Conservation (phyloP, 2,888 invertebrate species). For the Celastrina argiolus region DNA sequence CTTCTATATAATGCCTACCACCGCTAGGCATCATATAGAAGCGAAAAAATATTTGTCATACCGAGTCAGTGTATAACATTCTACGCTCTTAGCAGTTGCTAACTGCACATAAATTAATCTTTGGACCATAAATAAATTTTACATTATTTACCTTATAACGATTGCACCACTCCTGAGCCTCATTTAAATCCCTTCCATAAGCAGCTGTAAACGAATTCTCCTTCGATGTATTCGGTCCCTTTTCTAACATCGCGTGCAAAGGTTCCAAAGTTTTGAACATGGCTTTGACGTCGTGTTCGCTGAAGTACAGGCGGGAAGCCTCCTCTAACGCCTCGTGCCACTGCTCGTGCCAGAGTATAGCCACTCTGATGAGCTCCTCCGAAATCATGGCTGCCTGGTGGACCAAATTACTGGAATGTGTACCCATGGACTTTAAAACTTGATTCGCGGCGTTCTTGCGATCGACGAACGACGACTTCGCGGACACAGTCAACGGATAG, state of each 20-base stretch:
- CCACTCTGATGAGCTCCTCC: constrained; percentile 97
- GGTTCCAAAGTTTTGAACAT: constrained; percentile 98
- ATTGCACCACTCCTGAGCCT: constrained; percentile 97
- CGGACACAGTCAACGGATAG: constrained; percentile 97
- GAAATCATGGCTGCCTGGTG: constrained; percentile 97
- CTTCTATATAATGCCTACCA: too few relatives aligned
- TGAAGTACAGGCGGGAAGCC: constrained; percentile 95
- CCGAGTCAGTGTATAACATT: too few relatives aligned
- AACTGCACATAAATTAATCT: too few relatives aligned
- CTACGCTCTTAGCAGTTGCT: too few relatives aligned
- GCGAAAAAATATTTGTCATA: too few relatives aligned
- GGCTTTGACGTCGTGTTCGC: constrained; percentile 95
- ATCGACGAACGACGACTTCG: constrained; percentile 92
- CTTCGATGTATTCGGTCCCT: constrained; percentile 96
- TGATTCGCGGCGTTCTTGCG: constrained; percentile 95
- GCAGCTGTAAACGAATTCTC: constrained; percentile 98
- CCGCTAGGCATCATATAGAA: too few relatives aligned
- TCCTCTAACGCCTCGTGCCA: constrained; percentile 99
- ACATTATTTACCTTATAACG: constrained; percentile 81
- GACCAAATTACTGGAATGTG: constrained; percentile 93
- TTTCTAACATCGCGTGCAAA: constrained; percentile 93
- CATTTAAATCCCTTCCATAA: constrained; percentile 94
- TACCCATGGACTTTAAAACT: constrained; percentile 96
- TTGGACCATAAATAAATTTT: not conserved
- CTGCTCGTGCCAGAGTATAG: constrained; percentile 99